Evolutionary conservation across 2,113 vertebrate genomes (phyloP), one percentile per base, ranked within the genome.

Genomic region (Gracilinanus agilis): DNA sequence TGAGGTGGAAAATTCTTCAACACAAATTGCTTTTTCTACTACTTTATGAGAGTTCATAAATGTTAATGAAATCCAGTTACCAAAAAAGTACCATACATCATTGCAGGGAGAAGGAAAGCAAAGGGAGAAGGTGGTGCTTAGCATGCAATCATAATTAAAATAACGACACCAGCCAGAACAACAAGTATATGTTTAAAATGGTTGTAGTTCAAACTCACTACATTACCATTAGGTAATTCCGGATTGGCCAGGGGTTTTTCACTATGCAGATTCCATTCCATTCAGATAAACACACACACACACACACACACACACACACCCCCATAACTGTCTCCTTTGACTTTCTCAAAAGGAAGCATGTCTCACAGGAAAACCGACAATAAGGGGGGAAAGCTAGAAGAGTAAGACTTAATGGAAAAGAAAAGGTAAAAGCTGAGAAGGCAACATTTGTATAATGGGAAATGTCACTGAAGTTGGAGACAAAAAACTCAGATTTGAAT

Each of bases 81-180:
- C 98, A 98, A 98, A 98, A 83, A 98, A 98, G 98, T 98, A 94
- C 55, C 92, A 97, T 96, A 97, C 97, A 97, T 98, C 97, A 98
- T 93, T 98, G 97, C 97, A 53, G 92, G 91, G 94, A 96, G 97
- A 97, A 55, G 29, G 96, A 89, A 97, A 94, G 96, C 94, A 54
- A 93, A 92, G 91, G 91, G 93, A 96, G 91, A 95, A 97, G 97
- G 97, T 96, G 95, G 91, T 67, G 92, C 93, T 94, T 94, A 93
- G 94, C 90, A 90, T 55, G 91, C 94, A 90, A 93, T 96, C 96
- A 54, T 93, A 96, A 96, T 97, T 96, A 96, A 97, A 96, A 92
- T 93, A 94, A 93, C 96, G 91, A 96, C 96, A 13, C 95, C 88
- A 9, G 93, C 93, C 54, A 92, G 95, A 83, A 67, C 90, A 53